These are phyloP conservation scores for Deroplatys truncata DNA, from an alignment of 2,888 invertebrate genomes.

Conservation along the genomic window DNA sequence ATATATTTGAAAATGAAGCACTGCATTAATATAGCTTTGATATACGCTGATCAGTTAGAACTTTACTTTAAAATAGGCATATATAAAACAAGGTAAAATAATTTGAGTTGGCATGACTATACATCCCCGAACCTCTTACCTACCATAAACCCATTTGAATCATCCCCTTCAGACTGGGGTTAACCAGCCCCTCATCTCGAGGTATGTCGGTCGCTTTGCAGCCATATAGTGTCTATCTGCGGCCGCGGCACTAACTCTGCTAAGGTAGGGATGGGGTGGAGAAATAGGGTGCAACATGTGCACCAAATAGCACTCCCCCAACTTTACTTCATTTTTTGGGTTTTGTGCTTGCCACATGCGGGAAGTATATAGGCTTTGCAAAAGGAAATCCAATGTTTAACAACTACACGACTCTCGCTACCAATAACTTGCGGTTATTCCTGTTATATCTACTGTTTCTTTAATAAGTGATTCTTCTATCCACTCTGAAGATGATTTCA, in stretches of 20 bases:
- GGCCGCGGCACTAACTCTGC: not conserved
- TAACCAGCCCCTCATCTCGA: not conserved
- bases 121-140: slow-evolving; percentile 2
- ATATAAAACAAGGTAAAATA: not conserved
- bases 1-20: no score
- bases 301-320: not conserved
- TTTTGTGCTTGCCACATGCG: not conserved
- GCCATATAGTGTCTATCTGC: not conserved
- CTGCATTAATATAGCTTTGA: no score
- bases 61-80: not conserved
- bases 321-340: not conserved
- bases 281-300: not conserved
- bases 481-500: no score
- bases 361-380: not conserved
- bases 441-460: no score
- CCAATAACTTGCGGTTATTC: no score
- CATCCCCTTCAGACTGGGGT: not conserved
- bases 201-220: not conserved
- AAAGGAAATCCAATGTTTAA: no score
- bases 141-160: slow-evolving; percentile 20
- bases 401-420: no score
- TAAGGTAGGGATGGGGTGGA: not conserved
- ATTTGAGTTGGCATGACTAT: not conserved
- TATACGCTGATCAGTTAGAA: no score
- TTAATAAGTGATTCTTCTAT: no score